Evolutionary conservation across 2,797 vertebrate genomes (phyloP).

Genomic region (Protonibea diacanthus): DNA sequence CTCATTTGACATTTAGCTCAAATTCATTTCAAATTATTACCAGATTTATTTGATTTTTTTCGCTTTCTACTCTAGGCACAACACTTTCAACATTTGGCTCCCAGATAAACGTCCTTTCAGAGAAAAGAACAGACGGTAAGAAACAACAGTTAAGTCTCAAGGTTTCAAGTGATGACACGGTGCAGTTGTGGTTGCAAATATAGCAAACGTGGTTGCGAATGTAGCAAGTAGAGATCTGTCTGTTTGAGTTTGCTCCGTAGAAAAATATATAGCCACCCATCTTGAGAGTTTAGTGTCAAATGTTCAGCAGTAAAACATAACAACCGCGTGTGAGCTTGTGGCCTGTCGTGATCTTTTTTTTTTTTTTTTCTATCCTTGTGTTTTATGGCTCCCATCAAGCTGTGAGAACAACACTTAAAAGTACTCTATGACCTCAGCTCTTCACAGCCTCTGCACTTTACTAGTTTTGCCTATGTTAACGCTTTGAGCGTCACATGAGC

Average conservation of each 20-base stretch:
- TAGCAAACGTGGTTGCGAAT: constrained; percentile 1
- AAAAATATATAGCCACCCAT: constrained; percentile 26
- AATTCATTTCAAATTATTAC: constrained; percentile 1
- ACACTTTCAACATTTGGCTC: neutral
- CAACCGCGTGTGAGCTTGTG: constrained; percentile 14
- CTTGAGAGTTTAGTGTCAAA: constrained; percentile 19
- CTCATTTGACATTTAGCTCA: constrained; percentile 20
- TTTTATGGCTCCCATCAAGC: constrained; percentile 23
- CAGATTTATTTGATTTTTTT: neutral
- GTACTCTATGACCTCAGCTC: constrained; percentile 8
- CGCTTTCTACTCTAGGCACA: constrained; percentile 7
- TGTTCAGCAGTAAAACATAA: constrained; percentile 29
- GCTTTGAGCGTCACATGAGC: constrained; percentile 18
- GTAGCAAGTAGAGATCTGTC: constrained; percentile 22
- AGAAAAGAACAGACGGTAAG: neutral
- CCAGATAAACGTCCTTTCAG: constrained; percentile 14
- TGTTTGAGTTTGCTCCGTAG: constrained; percentile 4
- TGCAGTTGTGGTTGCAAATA: constrained; percentile 4
- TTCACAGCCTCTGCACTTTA: neutral
- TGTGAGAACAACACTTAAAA: constrained; percentile 18
- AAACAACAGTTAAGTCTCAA: constrained; percentile 8
- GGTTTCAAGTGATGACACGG: neutral
- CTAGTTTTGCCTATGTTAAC: constrained; percentile 19
- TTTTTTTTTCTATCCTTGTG: constrained; percentile 6
- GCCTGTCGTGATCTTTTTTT: constrained; percentile 8